phyloP scores from a whole-genome alignment of 2,888 invertebrate genomes.

The Lasioglossum figueresi region DNA sequence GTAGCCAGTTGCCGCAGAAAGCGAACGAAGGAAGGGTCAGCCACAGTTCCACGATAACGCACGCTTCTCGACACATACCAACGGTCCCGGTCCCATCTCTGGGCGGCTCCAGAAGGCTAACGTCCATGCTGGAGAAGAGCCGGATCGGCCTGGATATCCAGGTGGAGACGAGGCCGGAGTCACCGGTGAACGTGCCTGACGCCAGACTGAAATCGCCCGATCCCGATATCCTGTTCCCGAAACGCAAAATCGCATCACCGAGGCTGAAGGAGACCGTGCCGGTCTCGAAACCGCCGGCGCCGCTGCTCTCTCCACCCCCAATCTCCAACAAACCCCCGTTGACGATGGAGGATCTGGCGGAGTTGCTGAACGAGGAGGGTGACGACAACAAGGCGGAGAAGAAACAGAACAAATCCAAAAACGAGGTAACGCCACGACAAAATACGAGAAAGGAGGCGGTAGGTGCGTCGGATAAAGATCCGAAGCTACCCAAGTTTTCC shows the following conservation, averaged over 20 bases:
- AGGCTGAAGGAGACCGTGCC: conserved; percentile 53
- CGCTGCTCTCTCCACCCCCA: conserved; percentile 75
- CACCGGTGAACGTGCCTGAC: conserved; percentile 65
- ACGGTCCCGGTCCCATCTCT: conserved; percentile 75
- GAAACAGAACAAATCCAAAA: conserved; percentile 18
- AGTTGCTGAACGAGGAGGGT: conserved; percentile 77
- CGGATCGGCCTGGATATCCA: conserved; percentile 54
- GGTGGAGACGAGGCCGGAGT: conserved; percentile 50
- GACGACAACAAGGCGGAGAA: conserved; percentile 47
- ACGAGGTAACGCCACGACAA: conserved; percentile 34
- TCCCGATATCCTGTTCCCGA: conserved; percentile 64
- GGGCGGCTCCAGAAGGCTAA: conserved; percentile 73
- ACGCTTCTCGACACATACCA: conserved; percentile 70
- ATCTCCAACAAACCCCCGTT: conserved; percentile 78
- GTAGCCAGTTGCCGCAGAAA: conserved; percentile 64
- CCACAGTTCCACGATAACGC: conserved; percentile 10
- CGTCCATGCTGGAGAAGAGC: conserved; percentile 72
- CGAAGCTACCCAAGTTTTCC: conserved; percentile 40
- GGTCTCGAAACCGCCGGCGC: conserved; percentile 53
- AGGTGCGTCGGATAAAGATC: conserved; percentile 39
- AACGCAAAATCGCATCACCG: conserved; percentile 62
- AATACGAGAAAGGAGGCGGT: conserved; percentile 23
- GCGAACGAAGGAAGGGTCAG: conserved; percentile 20
- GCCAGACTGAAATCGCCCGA: conserved; percentile 72
- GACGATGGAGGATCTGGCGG: conserved; percentile 80